phyloP scores from a whole-genome alignment of 2,113 vertebrate species.

The Dicerorhinus sumatrensis region DNA sequence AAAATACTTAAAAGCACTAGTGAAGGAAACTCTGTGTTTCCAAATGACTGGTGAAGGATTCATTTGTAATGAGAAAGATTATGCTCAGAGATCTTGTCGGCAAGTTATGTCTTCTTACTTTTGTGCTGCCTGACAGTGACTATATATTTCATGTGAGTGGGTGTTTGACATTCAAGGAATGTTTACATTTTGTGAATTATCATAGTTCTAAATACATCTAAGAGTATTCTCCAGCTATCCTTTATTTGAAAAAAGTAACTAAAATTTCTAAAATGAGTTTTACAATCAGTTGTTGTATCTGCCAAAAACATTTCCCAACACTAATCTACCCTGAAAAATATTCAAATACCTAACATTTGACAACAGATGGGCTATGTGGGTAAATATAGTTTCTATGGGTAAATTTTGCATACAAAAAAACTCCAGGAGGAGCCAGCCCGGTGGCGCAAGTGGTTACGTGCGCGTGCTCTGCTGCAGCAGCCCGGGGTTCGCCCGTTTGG shows the following conservation, averaged over 20 bases:
- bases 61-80: neutral
- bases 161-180: neutral
- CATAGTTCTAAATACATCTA: neutral
- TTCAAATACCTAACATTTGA: neutral
- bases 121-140: neutral
- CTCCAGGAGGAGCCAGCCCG: neutral
- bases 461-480: no score
- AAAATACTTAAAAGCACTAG: neutral
- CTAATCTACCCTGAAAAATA: neutral
- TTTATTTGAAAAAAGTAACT: neutral
- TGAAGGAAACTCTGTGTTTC: neutral
- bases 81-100: neutral
- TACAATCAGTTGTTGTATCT: neutral
- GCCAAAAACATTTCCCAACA: neutral
- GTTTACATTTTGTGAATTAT: conserved; percentile 32
- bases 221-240: neutral
- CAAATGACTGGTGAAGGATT: neutral
- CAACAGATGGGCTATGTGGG: neutral
- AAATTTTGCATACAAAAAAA: neutral
- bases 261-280: neutral
- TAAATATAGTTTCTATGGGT: neutral
- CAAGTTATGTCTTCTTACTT: conserved; percentile 17
- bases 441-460: no score
- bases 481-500: no score
- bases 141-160: neutral